Base-by-base conservation (phyloP, 1,140 invertebrate species). In the Planococcus citri region DNA sequence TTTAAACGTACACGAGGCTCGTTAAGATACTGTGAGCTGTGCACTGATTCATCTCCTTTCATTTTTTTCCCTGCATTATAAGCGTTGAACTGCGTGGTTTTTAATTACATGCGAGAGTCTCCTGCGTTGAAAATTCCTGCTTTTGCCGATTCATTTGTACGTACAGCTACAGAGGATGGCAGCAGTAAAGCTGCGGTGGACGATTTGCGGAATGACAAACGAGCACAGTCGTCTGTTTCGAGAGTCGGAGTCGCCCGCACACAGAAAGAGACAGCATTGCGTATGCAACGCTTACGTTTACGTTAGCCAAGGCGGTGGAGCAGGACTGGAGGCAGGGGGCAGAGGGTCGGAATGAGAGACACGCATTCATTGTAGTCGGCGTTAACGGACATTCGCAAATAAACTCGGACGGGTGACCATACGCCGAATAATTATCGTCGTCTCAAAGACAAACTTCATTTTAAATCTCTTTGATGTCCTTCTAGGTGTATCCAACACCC, bases 371-470 rank as follows among this genome's bases (percentile, higher is more conserved):
- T 58, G 60, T 64, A 64, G 20, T 64, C 60, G 60, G 21, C 60
- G 60, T 64, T 25, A 64, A 64, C 60, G 60, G 60, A 64, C 60
- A 64, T 64, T 64, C 60, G 60, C 60, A 64, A 64, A 64, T 64
- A 64, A 64, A 64, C 60, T 64, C 25, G 60, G 60, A 64, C 60
- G 60, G 60, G 60, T 64, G 60, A 64, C 60, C 60, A 20, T 64
- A 64, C 60, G 60, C 60, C 60, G 60, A 64, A 64, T 64, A 64
- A 64, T 64, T 64, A 64, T 64, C 60, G 60, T 64, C 60, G 60
- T 64, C 60, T 64, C 60, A 64, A 64, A 64, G 60, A 64, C 60
- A 64, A 64, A 64, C 60, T 64, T 64, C 60, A 64, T 64, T 64
- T 64, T 64, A 64, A 64, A 64, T 64, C 60, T 64, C 60, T 64